phyloP scores from a whole-genome alignment of 2,888 invertebrate species.

The Noctua pronuba region DNA sequence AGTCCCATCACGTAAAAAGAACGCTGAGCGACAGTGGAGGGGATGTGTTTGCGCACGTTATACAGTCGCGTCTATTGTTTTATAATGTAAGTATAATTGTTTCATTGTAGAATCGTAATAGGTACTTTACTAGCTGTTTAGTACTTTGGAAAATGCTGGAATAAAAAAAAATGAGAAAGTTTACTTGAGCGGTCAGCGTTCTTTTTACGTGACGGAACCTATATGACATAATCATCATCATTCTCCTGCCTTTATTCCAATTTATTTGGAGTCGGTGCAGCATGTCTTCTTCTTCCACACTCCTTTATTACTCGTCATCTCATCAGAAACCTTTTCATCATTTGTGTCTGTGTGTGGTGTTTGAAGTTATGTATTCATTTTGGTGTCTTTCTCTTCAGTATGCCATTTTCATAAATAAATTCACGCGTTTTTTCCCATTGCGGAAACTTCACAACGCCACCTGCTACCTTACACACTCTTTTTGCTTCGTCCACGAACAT shows the following conservation, averaged over 20 bases:
- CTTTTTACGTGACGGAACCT: too few species aligned
- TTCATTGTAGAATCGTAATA: too few species aligned
- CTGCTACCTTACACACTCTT: neutral
- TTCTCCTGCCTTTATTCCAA: neutral
- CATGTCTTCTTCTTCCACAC: neutral
- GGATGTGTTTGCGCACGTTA: too few species aligned
- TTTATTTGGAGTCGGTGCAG: neutral
- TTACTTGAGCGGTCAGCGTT: too few species aligned
- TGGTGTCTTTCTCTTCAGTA: neutral
- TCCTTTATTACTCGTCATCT: neutral
- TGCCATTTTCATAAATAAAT: conserved; percentile 31
- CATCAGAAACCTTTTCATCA: neutral
- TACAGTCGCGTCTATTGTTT: too few species aligned
- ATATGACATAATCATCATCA: too few species aligned
- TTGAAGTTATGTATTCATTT: conserved; percentile 1
- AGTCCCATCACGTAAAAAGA: too few species aligned
- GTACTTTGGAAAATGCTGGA: too few species aligned
- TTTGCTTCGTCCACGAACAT: neutral
- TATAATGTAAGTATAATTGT: too few species aligned
- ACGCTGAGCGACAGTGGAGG: too few species aligned
- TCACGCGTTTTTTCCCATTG: neutral
- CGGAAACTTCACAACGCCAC: neutral
- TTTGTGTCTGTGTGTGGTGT: conserved; percentile 6
- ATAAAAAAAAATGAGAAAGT: too few species aligned
- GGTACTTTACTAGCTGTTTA: too few species aligned